Percentiles rank a stretch among this genome's conserved stretches.
phyloP scores from a whole-genome alignment of 2,888 invertebrate species.

The Terebella lapidaria region DNA sequence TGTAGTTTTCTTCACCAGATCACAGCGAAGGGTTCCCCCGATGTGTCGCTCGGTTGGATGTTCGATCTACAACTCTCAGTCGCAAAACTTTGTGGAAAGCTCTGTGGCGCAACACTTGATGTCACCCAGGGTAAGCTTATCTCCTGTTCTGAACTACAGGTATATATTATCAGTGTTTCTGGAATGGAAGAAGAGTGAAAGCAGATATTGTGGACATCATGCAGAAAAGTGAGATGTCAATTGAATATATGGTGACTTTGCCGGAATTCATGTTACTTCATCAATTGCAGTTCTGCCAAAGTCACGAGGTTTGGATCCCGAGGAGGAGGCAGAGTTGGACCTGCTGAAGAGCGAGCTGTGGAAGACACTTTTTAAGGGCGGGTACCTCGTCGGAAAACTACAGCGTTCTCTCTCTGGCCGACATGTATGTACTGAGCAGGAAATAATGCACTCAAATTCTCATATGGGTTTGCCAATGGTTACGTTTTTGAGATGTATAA shows the following conservation, averaged over 20 bases:
- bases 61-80: constrained; percentile 47
- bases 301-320: constrained; percentile 1
- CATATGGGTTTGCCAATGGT: too few species aligned
- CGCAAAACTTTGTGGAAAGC: constrained; percentile 40
- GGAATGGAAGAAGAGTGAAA: too few species aligned
- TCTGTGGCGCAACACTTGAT: constrained; percentile 44
- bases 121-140: constrained; percentile 11
- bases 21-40: constrained; percentile 46
- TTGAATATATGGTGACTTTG: background rate
- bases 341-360: constrained; percentile 47
- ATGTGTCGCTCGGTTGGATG: constrained; percentile 44
- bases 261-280: too few species aligned
- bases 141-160: background rate
- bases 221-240: too few species aligned
- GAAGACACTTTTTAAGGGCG: constrained; percentile 49
- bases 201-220: too few species aligned
- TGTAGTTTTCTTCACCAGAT: constrained; percentile 33
- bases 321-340: constrained; percentile 26
- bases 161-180: too few species aligned
- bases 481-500: too few species aligned
- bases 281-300: too few species aligned
- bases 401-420: constrained; percentile 47
- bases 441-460: too few species aligned
- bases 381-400: constrained; percentile 41
- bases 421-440: constrained; percentile 38